A percentile compares a stretch with the other conserved stretches of the same genome.
Evolutionary conservation across 2,113 vertebrate species (phyloP).

Genomic region (Grammomys dolichurus): DNA sequence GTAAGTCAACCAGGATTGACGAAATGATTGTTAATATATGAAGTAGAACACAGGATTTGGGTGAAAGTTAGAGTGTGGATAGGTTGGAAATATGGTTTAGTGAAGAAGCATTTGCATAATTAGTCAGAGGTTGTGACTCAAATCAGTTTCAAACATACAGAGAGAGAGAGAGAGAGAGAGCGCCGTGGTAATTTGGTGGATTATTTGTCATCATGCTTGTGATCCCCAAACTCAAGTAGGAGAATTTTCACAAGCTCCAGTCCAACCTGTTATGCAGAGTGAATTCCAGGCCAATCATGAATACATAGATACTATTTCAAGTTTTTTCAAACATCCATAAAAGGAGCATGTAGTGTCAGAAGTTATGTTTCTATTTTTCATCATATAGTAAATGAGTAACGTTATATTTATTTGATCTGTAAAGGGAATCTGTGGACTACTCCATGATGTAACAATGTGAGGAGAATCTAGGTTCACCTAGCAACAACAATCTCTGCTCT

Average conservation of each 20-base stretch:
- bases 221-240: neutral
- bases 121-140: too few relatives aligned
- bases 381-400: slow-evolving; percentile 19
- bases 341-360: slow-evolving; percentile 18
- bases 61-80: neutral
- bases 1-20: neutral
- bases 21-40: neutral
- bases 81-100: neutral
- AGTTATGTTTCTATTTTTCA: slow-evolving; percentile 34
- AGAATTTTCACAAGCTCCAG: neutral
- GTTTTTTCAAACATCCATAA: neutral
- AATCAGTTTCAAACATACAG: neutral
- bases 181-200: neutral
- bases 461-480: slow-evolving; percentile 36
- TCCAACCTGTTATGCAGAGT: neutral
- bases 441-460: neutral
- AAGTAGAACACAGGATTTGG: slow-evolving; percentile 43
- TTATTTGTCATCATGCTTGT: neutral
- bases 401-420: slow-evolving; percentile 60
- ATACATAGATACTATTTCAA: neutral
- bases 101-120: too few relatives aligned
- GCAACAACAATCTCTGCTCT: slow-evolving; percentile 4
- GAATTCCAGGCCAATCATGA: neutral
- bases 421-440: slow-evolving; percentile 6
- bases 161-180: neutral